Evolutionary conservation across 2,113 vertebrate genomes (phyloP).

Genomic region (Poeciliopsis occidentalis): DNA sequence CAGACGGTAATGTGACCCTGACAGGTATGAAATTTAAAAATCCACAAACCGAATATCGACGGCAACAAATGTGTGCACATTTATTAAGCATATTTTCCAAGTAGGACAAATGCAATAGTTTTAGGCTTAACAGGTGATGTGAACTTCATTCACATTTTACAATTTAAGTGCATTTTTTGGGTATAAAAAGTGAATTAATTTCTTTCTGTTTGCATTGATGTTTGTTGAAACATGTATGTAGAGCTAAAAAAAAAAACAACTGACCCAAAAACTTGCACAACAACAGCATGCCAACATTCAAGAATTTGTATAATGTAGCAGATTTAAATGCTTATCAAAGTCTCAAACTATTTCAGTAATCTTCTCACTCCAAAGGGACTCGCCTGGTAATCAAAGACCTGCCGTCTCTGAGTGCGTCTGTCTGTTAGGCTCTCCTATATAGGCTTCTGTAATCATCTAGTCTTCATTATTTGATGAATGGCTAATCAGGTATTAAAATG

Average conservation of each 20-base stretch:
- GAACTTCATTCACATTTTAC: too few relatives aligned
- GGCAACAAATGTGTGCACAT: too few relatives aligned
- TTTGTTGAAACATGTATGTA: background rate
- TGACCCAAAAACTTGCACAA: background rate
- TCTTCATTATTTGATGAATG: constrained; percentile 78
- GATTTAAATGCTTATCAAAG: background rate
- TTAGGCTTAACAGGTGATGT: too few relatives aligned
- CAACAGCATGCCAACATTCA: background rate
- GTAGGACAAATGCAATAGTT: too few relatives aligned
- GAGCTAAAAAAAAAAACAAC: background rate
- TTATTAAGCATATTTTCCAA: too few relatives aligned
- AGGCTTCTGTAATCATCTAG: constrained; percentile 48
- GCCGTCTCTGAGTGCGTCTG: constrained; percentile 10
- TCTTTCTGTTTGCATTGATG: background rate
- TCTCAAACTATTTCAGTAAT: constrained; percentile 9
- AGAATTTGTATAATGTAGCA: background rate
- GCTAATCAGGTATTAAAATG: constrained; percentile 84
- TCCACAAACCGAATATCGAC: too few relatives aligned
- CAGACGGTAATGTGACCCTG: background rate
- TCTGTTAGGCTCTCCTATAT: constrained; percentile 24
- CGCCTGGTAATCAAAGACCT: constrained; percentile 38
- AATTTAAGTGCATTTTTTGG: too few relatives aligned
- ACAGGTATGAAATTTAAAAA: background rate
- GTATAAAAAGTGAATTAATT: too few relatives aligned
- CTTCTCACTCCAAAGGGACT: background rate